These are phyloP conservation scores for Hyalella azteca DNA, from an alignment of 2,888 invertebrate species.

Conservation along the genomic window DNA sequence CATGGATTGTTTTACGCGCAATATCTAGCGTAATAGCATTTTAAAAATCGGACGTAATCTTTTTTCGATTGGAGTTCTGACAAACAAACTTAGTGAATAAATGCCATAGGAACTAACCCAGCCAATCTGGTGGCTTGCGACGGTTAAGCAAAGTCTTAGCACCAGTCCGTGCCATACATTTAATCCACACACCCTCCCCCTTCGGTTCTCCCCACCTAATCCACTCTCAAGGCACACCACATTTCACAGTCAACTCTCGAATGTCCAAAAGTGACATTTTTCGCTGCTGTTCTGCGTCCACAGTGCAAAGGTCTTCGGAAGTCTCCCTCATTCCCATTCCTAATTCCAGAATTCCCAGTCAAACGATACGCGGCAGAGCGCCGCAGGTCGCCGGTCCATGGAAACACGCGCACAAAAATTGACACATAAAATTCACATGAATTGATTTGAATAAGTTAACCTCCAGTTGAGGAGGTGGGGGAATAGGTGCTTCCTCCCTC, in stretches of 20 bases:
- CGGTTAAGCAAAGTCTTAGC: too few species aligned
- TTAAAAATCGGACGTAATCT: too few species aligned
- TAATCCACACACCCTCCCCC: neutral
- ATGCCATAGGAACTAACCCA: too few species aligned
- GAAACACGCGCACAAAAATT: neutral
- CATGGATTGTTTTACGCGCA: too few species aligned
- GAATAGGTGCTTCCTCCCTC: too few species aligned
- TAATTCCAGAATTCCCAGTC: neutral
- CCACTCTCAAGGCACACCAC: neutral
- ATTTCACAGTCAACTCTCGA: neutral
- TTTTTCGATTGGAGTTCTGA: too few species aligned
- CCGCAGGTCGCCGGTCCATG: neutral
- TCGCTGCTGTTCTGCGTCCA: neutral
- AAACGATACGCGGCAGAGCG: neutral
- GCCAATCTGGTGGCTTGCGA: too few species aligned
- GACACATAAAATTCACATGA: neutral
- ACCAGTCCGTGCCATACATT: too few species aligned
- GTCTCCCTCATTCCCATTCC: neutral
- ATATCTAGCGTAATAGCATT: too few species aligned
- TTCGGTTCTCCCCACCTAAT: neutral
- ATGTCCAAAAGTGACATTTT: neutral
- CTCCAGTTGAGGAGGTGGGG: too few species aligned
- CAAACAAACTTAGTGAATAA: too few species aligned
- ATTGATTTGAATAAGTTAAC: conserved; percentile 12
- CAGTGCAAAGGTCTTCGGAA: neutral